Base-by-base conservation (phyloP, 2,797 vertebrate genomes). In the Rhincodon typus region DNA sequence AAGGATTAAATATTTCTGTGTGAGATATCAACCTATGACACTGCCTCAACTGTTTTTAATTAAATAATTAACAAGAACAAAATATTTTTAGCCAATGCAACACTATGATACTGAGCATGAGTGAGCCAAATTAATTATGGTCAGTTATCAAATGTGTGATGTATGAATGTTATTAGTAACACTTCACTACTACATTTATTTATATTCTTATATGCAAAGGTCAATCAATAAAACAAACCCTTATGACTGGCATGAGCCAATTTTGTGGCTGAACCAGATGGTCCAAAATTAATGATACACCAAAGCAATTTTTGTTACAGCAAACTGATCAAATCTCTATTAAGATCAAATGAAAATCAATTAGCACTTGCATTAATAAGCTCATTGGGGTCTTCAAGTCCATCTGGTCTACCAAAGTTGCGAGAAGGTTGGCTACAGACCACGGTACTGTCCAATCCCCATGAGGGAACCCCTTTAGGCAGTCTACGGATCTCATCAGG, bases 371-470 rank as follows among this genome's bases (percentile, higher is more conserved):
- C 99, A 66, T 98, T 98, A 97, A 97, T 98, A 95, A 97, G 97
- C 10, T 99, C 98, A 96, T 99, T 99, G 0, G 98, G 97, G 96
- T 99, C 99, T 97, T 99, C 99, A 96, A 98, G 98, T 95, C 98
- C 99, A 79, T 99, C 99, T 30, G 99, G 99, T 3, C 98, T 98
- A 96, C 98, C 99, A 95, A 98, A 98, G 96, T 99, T 99, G 96
- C 99, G 98, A 93, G 99, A 98, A 94, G 99, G 99, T 96, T 99
- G 99, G 97, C 99, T 99, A 96, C 99, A 99, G 96, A 99, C 99
- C 21, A 99, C 99, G 4, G 98, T 99, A 96, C 98, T 99, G 97
- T 99, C 98, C 0, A 97, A 96, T 72, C 97, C 97, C 99, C 99
- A 99, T 79, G 98, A 98, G 69, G 98, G 98, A 3, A 97, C 98